Base-by-base conservation (phyloP, 2,888 invertebrate species). In the Stenodema calcarata region DNA sequence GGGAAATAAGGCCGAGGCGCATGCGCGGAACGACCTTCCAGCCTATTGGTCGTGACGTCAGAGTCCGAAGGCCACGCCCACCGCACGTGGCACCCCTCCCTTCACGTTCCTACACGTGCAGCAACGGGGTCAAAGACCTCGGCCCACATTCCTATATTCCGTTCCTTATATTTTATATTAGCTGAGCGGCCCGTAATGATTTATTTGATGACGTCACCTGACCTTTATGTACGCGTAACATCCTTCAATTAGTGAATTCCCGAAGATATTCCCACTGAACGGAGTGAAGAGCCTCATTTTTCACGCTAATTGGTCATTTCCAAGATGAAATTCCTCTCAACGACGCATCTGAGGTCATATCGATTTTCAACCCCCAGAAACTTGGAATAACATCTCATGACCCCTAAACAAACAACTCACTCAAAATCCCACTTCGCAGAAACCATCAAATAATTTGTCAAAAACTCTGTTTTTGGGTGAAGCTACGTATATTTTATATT, bases 121-220 rank as follows among this genome's bases (percentile, higher is more conserved):
- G 84, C 62, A 69, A 11, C 0, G 73, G 28, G 86, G 86, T 86
- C 86, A 86, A 86, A 78, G 78, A 86, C 86, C 86, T 86, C 86
- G 79, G 79, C 86, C 86, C 69, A 86, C 78, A 86, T 86, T 86
- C 78, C 86, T 79, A 86, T 35, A 86, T 86, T 86, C 47, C n/a
- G 44, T 62, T 41, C 54, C 78, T 78, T 23, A 78, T 42, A 78
- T 78, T 30, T 73, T 73, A 30, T 41, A 73, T 73, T 35, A 73
- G 73, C 41, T 28, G 62, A 18, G 47, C 7, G 12, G 16, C 47
- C 47, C 12, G 69, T 69, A 69, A 78, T 78, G 76, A 76, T 76
- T 76, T 41, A 78, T 78, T 78, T 44, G 12, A 78, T 78, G 78
- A 44, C 78, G 78, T 78, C 78, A 78, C 78, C 47, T 44, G 42